Evolutionary conservation across 2,888 invertebrate species (phyloP), one percentile per base, ranked within the genome.

Genomic region (Tetragnatha montana): DNA sequence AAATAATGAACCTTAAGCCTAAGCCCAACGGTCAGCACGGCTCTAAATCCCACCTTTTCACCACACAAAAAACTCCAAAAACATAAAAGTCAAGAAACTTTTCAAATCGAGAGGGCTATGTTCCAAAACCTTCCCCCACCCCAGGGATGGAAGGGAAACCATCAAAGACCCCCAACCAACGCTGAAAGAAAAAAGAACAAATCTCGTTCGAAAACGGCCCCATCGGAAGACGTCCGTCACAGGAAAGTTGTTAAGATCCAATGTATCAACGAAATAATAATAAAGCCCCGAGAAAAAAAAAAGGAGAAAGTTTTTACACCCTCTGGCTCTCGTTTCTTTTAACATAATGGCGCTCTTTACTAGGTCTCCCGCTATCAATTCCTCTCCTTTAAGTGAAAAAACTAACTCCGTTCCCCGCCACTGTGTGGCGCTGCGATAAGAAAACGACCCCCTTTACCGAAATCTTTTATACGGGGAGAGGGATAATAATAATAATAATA

Each of bases 261-360:
- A 80, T 74, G 73, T 87, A 87, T 81, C 80, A 80, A 74, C 86
- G 60, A 60, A 60, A 50, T 8, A 49, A 70, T 70, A 81, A 71
- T 49, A 81, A 70, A 49, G 49, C 21, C 17, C 17, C 69, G 69
- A 21, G 19, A 60, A n/a, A 6, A 50, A 17, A 22, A 35, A 19
- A 60, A 22, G 50, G 50, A 84, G 70, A 71, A 85, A 85, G 71
- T 80, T 80, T 79, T 87, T 74, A 87, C 81, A 87, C 81, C 75
- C 81, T 22, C 75, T 49, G 69, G 69, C 60, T 75, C 69, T 68
- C 81, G 74, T 87, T 87, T 87, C 81, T 87, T 81, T 81, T 87
- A 74, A 87, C 87, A 87, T 87, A 87, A 87, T 87, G 81, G 81
- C 70, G 19, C 81, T 69, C 60, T 60, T 74, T 81, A 51, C 49